Evolutionary conservation across 2,888 invertebrate genomes (phyloP).

Genomic region (Pristionchus entomophagus): DNA sequence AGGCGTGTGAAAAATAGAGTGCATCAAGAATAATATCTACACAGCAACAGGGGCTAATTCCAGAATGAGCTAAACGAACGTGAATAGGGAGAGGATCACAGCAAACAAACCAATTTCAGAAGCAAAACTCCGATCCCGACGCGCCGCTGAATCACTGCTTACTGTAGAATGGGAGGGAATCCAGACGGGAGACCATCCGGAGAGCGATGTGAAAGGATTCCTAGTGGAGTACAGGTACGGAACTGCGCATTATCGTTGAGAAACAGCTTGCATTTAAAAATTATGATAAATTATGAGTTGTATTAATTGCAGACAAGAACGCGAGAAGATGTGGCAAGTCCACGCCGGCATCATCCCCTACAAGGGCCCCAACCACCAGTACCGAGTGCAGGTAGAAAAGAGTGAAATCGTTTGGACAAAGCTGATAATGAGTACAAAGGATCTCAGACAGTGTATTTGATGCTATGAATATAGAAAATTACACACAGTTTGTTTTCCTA

Average conservation of each 20-base stretch:
- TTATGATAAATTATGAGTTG: not conserved
- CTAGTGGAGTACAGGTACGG: conserved; percentile 73
- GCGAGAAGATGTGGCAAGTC: conserved; percentile 72
- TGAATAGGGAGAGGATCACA: not conserved
- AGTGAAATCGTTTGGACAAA: too few species aligned
- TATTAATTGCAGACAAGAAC: conserved; percentile 60
- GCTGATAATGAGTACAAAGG: too few species aligned
- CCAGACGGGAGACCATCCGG: conserved; percentile 74
- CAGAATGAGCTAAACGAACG: too few species aligned
- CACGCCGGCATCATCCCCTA: conserved; percentile 76
- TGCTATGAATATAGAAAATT: too few species aligned
- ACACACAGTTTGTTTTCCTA: too few species aligned
- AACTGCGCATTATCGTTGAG: too few species aligned
- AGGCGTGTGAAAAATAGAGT: too few species aligned
- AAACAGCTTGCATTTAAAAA: too few species aligned
- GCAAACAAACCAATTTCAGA: too few species aligned
- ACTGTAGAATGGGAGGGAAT: conserved; percentile 77
- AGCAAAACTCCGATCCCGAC: conserved; percentile 49
- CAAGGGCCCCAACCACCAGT: conserved; percentile 76
- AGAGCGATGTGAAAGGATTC: conserved; percentile 74
- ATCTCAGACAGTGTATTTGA: too few species aligned
- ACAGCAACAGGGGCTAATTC: too few species aligned
- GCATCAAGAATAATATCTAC: too few species aligned
- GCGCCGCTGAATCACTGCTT: conserved; percentile 69
- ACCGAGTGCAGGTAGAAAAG: conserved; percentile 70